Base-by-base conservation (phyloP, 2,797 vertebrate species). In the Chelon labrosus region DNA sequence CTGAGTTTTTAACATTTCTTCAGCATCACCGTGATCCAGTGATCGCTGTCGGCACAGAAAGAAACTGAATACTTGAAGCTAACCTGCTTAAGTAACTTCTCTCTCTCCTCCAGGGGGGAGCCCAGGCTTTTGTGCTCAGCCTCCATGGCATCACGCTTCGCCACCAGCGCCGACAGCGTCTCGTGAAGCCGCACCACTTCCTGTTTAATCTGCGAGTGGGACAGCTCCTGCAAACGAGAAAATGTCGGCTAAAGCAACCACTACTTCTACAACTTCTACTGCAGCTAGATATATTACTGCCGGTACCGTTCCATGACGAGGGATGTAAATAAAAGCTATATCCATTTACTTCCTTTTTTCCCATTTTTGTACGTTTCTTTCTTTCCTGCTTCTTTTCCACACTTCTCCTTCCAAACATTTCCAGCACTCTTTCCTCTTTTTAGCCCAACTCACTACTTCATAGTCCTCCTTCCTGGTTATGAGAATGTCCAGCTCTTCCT, bases 41-140 rank as follows among this genome's bases (percentile, higher is more conserved):
- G 27, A 27, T n/a, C n/a, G 22, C 3, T 22, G 22, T 22, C 22
- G 22, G 22, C 22, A 22, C 22, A 22, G 22, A 22, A 22, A 22
- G 3, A 22, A 22, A 22, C 22, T n/a, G n/a, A n/a, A n/a, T n/a
- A n/a, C n/a, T n/a, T 66, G 37, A 5, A 25, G 42, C 61, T 80
- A 7, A 96, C 98, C 96, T 99, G 97, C 85, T 96, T 97, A 11
- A 98, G 85, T 39, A 99, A 86, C 64, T 94, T 93, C 37, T 98
- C 96, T 71, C 96, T 90, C 85, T 98, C 96, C 84, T 98, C 96
- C 87, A 96, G 94, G 0, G 97, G 98, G 4, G 97, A 97, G 20
- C 94, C 95, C 89, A 95, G 83, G 80, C 85, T 96, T 90, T 96
- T 96, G 65, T 98, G 95, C 79, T 99, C 98, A 2, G 94, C 94